Evolutionary conservation across 30 jellyfish, hydroid and myxozoan genomes (phyloP), one percentile per base, ranked within the genome.

Genomic region (Aurelia sp.): DNA sequence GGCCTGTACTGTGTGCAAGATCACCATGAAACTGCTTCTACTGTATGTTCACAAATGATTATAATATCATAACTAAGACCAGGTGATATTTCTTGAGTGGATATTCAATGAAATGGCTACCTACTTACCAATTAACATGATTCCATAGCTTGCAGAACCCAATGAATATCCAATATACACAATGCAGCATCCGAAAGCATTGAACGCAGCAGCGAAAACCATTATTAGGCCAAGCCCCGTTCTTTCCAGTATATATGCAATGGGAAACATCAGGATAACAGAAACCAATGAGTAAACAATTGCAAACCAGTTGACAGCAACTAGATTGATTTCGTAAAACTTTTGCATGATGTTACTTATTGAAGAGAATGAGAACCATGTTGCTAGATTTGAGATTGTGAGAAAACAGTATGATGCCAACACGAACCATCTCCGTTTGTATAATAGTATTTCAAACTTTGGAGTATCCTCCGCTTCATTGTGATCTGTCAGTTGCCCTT

Each of bases 361-460:
- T 20, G 98, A 89, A 27, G 97, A 76, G 65, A 90, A 82, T 44
- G 96, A 74, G 33, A 81, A 86, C 97, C 92, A 88, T 10, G 87
- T 61, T 64, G 98, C 76, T 31, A 90, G 62, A 53, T 86, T 89
- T 5, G 97, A 88, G 27, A 73, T 44, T 24, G 94, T 76, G 12
- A 87, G 91, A 17, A 93, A 82, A 63, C 97, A 93, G 31, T 93
- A 93, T 17, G 88, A 58, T 13, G 87, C 68, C 61, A 93, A 66
- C 19, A 87, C 78, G 2, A 83, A 30, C 98, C 98, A 93, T 21
- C 98, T 59, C 69, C 92, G 48, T 67, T 47, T 41, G 59, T 63
- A 69, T 8, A 77, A 68, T 31, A 30, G 52, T 30, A 75, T 59
- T n/a, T 21, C 44, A 58, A 71, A 87, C 19, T 57, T 44, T 16